Base-by-base conservation (phyloP, 2,113 vertebrate species). In the Mesembrinibis cayennensis region DNA sequence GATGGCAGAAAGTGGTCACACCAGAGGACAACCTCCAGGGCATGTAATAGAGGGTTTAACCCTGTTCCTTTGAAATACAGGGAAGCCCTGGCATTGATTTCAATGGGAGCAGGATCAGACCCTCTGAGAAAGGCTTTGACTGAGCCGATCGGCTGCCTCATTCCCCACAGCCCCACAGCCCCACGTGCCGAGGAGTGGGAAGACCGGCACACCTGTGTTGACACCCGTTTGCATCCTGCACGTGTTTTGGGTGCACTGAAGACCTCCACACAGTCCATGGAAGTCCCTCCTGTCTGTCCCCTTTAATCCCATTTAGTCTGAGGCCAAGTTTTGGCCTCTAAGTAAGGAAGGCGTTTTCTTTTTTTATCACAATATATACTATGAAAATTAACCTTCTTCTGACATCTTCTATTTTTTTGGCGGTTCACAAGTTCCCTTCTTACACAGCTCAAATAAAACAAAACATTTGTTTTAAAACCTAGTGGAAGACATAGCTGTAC, bases 381-480 rank as follows among this genome's bases (percentile, higher is more conserved):
- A 53, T 47, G 61, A 87, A 94, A 96, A 97, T 89, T 67, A 93
- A 69, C 67, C 17, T 79, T 66, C 50, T 52, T 95, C 30, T 90
- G 78, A 83, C 53, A 63, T 89, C 58, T 89, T 73, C 77, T 58
- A 3, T 47, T 27, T 79, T 65, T 78, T 90, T 34, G 47, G 44
- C 76, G 15, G 52, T 67, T 66, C 79, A 49, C 42, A 94, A 82
- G 56, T 88, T 95, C 67, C 49, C 65, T 93, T 95, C 65, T 93
- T 78, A 84, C 23, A 76, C 9, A 80, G 89, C 55, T 89, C 62
- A 86, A 80, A 78, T 59, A 70, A 91, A 97, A 79, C 59, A 36
- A 58, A 70, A 88, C 36, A 20, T 90, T 93, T 95, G 44, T 59
- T 97, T 96, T 93, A 95, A 96, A 96, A 87, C 49, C 29, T 25